These are phyloP conservation scores for Trichonephila inaurata DNA, from an alignment of 1,140 invertebrate species.

Conservation along the genomic window DNA sequence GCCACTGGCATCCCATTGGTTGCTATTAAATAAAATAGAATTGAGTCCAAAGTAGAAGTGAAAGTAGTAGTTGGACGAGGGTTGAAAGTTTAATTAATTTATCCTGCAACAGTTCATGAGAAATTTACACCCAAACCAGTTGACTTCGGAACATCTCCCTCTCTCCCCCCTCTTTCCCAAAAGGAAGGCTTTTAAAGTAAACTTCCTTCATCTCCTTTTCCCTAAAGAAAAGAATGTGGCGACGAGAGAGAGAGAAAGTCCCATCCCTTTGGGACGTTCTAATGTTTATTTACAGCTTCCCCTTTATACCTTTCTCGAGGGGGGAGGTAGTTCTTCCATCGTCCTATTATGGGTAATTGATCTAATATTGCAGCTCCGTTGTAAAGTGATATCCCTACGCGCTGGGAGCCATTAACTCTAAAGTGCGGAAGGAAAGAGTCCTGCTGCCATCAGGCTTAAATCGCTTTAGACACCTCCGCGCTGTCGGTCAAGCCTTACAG, in stretches of 20 bases:
- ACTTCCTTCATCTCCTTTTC: constrained; percentile 20
- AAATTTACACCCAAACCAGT: constrained; percentile 47
- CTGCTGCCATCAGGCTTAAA: constrained; percentile 31
- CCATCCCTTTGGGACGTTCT: constrained; percentile 1
- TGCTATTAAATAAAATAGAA: constrained; percentile 11
- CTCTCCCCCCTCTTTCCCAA: neutral
- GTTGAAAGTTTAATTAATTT: constrained; percentile 45
- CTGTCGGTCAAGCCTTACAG: constrained; percentile 63
- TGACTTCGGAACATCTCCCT: neutral
- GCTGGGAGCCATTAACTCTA: neutral
- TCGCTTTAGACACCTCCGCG: constrained; percentile 56
- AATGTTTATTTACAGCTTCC: constrained; percentile 63
- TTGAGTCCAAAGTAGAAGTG: neutral
- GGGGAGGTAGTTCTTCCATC: constrained; percentile 37
- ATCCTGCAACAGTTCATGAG: constrained; percentile 49
- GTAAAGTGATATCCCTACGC: constrained; percentile 59
- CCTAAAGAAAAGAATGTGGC: constrained; percentile 20
- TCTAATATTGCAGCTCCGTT: constrained; percentile 51
- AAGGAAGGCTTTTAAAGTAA: constrained; percentile 26
- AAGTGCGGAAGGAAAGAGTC: constrained; percentile 35
- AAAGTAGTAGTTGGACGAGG: neutral
- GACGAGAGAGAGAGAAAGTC: no score
- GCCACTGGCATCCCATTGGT: neutral
- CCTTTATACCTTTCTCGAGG: constrained; percentile 44
- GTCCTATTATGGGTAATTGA: constrained; percentile 69